Conservation (phyloP, 35 echinoderm and acorn worm genomes). For the Ophioderma brevispina region DNA sequence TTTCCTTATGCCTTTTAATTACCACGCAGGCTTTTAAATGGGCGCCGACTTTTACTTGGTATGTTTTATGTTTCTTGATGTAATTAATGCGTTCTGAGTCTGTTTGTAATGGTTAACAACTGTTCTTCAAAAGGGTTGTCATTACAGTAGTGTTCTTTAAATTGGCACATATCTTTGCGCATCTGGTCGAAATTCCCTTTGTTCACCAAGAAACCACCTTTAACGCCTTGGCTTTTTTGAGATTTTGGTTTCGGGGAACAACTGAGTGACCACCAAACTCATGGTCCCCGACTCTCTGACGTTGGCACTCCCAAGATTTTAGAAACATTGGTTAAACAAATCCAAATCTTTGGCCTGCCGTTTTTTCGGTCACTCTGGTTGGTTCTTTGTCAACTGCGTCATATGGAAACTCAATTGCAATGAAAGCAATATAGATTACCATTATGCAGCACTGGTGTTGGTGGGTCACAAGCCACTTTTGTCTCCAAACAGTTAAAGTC, state of each 20-base stretch:
- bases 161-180: background rate
- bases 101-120: background rate
- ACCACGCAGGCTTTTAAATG: slow-evolving; percentile 30
- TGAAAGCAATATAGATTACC: background rate
- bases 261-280: background rate
- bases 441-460: background rate
- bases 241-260: background rate
- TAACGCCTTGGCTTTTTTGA: background rate
- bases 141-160: background rate
- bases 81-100: background rate
- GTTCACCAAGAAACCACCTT: background rate
- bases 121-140: background rate
- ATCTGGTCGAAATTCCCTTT: slow-evolving; percentile 9
- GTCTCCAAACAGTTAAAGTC: too few relatives aligned
- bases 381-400: background rate
- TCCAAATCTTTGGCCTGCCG: background rate
- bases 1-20: background rate
- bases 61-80: slow-evolving; percentile 14
- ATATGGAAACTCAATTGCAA: background rate
- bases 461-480: too few relatives aligned
- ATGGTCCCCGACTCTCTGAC: background rate
- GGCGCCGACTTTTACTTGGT: background rate
- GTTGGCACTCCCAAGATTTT: background rate
- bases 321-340: background rate
- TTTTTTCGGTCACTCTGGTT: background rate